Evolutionary conservation across 2,888 invertebrate species (phyloP).

Genomic region (Xanthia icteritia): DNA sequence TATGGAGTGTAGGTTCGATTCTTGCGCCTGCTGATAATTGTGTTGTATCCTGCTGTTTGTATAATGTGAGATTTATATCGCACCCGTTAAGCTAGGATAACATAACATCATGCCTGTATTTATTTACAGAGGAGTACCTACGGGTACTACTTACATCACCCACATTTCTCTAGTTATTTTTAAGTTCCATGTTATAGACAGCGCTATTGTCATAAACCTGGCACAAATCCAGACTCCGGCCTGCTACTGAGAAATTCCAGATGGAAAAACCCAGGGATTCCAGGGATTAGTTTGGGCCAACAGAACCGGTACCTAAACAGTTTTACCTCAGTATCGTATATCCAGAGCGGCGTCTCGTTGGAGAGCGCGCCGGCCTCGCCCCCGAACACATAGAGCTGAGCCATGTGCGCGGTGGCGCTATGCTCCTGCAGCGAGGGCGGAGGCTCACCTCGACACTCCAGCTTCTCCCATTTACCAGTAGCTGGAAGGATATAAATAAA

Average conservation of each 20-base stretch:
- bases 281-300: background rate
- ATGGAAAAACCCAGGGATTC: background rate
- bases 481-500: conserved; percentile 84
- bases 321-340: conserved; percentile 93
- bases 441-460: conserved; percentile 92
- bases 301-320: background rate
- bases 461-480: conserved; percentile 93
- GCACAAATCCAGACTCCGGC: too few relatives aligned
- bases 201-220: background rate
- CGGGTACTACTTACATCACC: background rate
- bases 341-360: conserved; percentile 96
- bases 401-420: conserved; percentile 94
- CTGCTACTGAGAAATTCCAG: background rate
- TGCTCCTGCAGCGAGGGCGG: conserved; percentile 96
- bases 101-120: background rate
- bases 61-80: background rate
- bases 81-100: background rate
- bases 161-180: background rate
- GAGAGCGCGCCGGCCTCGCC: conserved; percentile 95
- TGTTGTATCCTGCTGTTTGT: background rate
- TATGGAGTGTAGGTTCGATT: background rate
- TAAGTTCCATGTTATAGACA: background rate
- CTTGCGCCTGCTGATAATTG: background rate
- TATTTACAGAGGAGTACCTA: background rate
- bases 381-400: conserved; percentile 95